Percentiles rank a stretch among this genome's conserved stretches.
Evolutionary conservation across 2,113 vertebrate species (phyloP).

Genomic region (Eurystomus gularis): DNA sequence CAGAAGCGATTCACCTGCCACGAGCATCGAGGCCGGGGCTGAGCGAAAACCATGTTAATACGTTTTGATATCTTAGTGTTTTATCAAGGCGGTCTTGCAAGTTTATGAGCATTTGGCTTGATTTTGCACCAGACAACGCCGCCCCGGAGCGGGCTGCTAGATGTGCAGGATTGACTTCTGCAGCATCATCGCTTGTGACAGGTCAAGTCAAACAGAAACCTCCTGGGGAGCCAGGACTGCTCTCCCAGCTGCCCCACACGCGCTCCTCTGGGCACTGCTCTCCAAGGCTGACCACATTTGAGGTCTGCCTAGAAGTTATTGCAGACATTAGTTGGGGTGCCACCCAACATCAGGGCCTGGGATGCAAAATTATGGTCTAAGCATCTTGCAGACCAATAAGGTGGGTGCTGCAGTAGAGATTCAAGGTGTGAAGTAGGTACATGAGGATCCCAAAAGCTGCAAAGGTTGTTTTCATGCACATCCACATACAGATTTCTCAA

Average conservation of each 20-base stretch:
- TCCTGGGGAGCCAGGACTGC: background rate
- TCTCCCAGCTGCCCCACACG: background rate
- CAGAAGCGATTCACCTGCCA: background rate
- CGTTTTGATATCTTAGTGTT: background rate
- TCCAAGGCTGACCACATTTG: constrained; percentile 6
- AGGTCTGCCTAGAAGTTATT: constrained; percentile 3
- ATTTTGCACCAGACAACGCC: constrained; percentile 24
- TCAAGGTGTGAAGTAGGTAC: background rate
- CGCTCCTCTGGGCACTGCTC: background rate
- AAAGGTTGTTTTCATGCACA: background rate
- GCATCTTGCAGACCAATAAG: background rate
- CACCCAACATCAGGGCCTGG: background rate
- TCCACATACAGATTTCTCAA: background rate
- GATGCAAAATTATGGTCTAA: background rate
- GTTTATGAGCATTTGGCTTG: constrained; percentile 47
- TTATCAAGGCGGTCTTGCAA: background rate
- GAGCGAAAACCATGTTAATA: background rate
- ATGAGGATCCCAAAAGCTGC: background rate
- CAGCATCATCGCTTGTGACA: constrained; percentile 37
- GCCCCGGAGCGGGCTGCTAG: constrained; percentile 50
- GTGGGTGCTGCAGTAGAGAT: background rate
- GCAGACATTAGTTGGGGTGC: background rate
- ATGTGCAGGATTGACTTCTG: constrained; percentile 58
- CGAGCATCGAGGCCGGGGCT: rapidly evolving
- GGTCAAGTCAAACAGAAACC: constrained; percentile 61